Conservation (phyloP, 2,797 vertebrate genomes). For the Pelobates cultripes region DNA sequence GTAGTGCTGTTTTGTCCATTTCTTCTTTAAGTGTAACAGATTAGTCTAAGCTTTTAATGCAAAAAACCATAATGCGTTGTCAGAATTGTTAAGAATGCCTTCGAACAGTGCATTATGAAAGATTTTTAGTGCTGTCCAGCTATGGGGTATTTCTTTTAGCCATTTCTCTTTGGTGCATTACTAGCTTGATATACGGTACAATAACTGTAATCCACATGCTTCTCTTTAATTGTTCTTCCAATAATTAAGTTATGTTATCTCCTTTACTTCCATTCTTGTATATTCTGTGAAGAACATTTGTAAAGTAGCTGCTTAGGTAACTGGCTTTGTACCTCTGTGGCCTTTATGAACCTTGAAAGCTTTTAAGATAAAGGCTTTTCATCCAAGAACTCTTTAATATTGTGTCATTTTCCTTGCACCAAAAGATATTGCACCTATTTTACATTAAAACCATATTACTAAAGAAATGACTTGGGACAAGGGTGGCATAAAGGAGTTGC, state of each 20-base stretch:
- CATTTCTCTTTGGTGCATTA: conserved; percentile 49
- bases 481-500: conserved; percentile 50
- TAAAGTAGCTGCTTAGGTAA: conserved; percentile 37
- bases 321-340: conserved; percentile 21
- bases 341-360: conserved; percentile 48
- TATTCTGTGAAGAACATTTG: conserved; percentile 15
- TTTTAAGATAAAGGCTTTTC: conserved; percentile 46
- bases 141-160: conserved; percentile 35
- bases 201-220: conserved; percentile 51
- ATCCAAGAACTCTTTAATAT: conserved; percentile 34
- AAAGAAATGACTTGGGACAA: conserved; percentile 52
- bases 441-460: conserved; percentile 50
- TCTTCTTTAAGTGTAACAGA: conserved; percentile 38
- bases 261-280: conserved; percentile 31
- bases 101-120: conserved; percentile 44
- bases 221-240: conserved; percentile 53
- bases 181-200: conserved; percentile 43
- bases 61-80: conserved; percentile 30
- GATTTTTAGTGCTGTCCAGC: conserved; percentile 38
- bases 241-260: conserved; percentile 52
- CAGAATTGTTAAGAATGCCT: conserved; percentile 36
- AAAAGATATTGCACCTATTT: conserved; percentile 44
- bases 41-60: conserved; percentile 48
- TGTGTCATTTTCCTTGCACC: conserved; percentile 48
- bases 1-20: conserved; percentile 33